These are phyloP conservation scores for Hippocampus barbouri DNA, from an alignment of 2,113 vertebrate species.

Conservation along the genomic window DNA sequence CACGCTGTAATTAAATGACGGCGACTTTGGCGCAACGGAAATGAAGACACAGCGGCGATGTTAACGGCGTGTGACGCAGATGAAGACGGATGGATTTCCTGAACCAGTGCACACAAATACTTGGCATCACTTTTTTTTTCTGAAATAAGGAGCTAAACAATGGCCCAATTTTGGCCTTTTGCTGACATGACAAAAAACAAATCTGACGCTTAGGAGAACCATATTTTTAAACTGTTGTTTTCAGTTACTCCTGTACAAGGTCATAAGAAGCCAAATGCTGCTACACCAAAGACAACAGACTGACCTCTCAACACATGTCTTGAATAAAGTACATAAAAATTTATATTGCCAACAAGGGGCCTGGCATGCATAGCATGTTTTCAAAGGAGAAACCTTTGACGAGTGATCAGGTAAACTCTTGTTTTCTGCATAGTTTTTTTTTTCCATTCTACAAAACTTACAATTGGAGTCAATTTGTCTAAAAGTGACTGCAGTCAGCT, in stretches of 20 bases:
- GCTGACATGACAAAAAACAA: too few species aligned
- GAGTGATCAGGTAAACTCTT: background rate
- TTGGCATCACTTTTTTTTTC: too few species aligned
- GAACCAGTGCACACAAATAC: background rate
- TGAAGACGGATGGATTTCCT: background rate
- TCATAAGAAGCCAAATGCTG: too few species aligned
- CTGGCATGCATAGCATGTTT: background rate
- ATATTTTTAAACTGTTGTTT: too few species aligned
- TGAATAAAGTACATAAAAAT: too few species aligned
- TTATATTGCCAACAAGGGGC: too few species aligned
- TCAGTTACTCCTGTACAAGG: too few species aligned
- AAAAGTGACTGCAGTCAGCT: background rate
- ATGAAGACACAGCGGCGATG: background rate
- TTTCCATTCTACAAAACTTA: background rate
- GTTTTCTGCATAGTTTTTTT: background rate
- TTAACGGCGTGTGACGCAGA: background rate
- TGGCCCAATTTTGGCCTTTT: too few species aligned
- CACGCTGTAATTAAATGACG: constrained; percentile 66
- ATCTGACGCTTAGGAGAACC: too few species aligned
- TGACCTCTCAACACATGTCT: too few species aligned
- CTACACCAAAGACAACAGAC: too few species aligned
- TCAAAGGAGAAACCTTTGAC: background rate
- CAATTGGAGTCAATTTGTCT: background rate
- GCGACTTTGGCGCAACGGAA: constrained; percentile 54
- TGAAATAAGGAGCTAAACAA: too few species aligned